Conservation (phyloP, 2,797 vertebrate species). For the Crocodylus rhombifer region DNA sequence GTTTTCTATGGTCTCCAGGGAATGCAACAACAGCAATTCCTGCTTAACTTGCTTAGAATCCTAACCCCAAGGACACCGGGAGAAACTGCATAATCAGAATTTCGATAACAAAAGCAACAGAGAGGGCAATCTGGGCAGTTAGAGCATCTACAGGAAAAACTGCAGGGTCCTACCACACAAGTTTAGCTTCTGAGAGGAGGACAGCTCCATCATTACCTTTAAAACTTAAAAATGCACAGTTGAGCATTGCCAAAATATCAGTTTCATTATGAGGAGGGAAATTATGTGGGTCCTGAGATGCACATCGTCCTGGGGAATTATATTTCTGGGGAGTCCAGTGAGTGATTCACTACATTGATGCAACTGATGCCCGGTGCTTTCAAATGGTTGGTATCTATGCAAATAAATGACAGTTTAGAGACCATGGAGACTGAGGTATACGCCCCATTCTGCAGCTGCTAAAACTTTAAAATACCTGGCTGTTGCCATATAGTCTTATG, state of each 20-base stretch:
- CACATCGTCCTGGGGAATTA: background rate
- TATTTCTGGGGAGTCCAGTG: background rate
- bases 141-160: fast-evolving
- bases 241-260: background rate
- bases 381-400: background rate
- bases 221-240: background rate
- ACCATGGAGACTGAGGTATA: background rate
- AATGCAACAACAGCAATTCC: background rate
- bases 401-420: background rate
- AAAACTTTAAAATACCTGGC: background rate
- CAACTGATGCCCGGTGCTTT: background rate
- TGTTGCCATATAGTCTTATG: background rate
- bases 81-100: background rate
- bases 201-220: background rate
- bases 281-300: background rate
- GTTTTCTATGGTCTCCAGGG: background rate
- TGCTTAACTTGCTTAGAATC: background rate
- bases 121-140: background rate
- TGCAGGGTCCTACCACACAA: background rate
- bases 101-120: background rate
- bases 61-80: background rate
- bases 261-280: background rate
- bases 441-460: background rate
- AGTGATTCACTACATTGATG: background rate
- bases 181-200: fast-evolving